Percentiles rank a stretch among this genome's conserved stretches.
These are phyloP conservation scores for Magallana angulata DNA, from an alignment of 1,140 invertebrate species.

Conservation along the genomic window DNA sequence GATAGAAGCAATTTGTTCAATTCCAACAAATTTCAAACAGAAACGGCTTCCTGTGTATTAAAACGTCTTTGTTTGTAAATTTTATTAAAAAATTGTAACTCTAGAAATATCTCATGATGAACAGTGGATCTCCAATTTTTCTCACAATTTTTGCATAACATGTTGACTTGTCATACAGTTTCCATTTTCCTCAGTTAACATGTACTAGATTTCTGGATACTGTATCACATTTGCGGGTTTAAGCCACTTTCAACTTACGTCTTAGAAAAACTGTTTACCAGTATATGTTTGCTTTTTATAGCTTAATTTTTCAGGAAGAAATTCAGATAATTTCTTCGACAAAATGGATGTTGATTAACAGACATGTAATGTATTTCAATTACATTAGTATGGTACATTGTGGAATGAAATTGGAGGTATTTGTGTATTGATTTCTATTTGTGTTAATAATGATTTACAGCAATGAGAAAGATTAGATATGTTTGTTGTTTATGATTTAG, in stretches of 20 bases:
- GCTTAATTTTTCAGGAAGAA: no score
- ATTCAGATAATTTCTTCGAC: no score
- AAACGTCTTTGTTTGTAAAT: background rate
- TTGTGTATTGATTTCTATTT: no score
- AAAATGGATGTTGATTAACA: no score
- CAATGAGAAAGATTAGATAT: no score
- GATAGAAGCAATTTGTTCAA: no score
- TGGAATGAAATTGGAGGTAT: no score
- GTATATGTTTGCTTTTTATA: no score
- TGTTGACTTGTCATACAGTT: background rate
- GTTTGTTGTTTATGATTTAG: no score
- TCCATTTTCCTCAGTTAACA: background rate
- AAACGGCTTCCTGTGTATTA: background rate
- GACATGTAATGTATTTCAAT: no score
- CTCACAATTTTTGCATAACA: constrained; percentile 21
- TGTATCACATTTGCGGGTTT: background rate
- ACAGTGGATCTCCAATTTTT: constrained; percentile 22
- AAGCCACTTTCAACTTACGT: background rate
- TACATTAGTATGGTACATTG: no score
- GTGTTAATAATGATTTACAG: no score
- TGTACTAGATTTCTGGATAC: background rate
- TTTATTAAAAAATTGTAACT: constrained; percentile 18
- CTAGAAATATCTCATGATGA: background rate
- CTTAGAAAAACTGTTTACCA: background rate
- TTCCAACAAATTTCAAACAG: background rate